A percentile compares a stretch with the other conserved stretches of the same genome.
Evolutionary conservation across 2,797 vertebrate genomes (phyloP).

Genomic region (Sarcoramphus papa): DNA sequence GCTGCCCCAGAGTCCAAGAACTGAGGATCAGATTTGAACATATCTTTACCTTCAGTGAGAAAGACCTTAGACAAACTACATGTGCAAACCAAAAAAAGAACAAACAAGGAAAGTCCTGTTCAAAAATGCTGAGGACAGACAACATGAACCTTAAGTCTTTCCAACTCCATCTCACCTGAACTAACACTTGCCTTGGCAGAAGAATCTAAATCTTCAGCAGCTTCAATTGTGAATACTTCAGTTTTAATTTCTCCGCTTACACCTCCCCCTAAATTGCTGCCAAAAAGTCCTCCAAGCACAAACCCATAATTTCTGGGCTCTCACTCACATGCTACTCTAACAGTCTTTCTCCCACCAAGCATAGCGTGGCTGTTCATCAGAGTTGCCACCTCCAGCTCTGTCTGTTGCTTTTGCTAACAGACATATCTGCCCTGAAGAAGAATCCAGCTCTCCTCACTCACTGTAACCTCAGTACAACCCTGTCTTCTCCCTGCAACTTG

Average conservation of each 20-base stretch:
- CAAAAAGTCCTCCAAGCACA: neutral
- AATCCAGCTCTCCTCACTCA: neutral
- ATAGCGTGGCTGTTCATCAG: neutral
- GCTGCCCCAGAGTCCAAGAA: neutral
- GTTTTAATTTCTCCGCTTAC: neutral
- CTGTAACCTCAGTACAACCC: neutral
- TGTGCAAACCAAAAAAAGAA: neutral
- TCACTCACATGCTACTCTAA: neutral
- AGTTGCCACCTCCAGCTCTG: neutral
- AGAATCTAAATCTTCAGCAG: neutral
- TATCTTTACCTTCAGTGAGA: neutral
- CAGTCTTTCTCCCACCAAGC: neutral
- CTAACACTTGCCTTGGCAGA: neutral
- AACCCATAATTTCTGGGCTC: neutral
- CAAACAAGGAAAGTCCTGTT: neutral
- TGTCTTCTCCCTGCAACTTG: neutral
- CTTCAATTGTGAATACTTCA: neutral
- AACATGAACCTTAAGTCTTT: neutral
- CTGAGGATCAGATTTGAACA: neutral
- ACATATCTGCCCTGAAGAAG: neutral
- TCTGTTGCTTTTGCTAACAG: neutral
- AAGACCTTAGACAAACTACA: neutral
- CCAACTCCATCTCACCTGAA: neutral
- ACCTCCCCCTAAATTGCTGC: neutral
- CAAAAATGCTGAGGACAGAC: neutral